These are phyloP conservation scores for Limnothrissa miodon DNA, from an alignment of 2,113 vertebrate genomes.

Conservation along the genomic window DNA sequence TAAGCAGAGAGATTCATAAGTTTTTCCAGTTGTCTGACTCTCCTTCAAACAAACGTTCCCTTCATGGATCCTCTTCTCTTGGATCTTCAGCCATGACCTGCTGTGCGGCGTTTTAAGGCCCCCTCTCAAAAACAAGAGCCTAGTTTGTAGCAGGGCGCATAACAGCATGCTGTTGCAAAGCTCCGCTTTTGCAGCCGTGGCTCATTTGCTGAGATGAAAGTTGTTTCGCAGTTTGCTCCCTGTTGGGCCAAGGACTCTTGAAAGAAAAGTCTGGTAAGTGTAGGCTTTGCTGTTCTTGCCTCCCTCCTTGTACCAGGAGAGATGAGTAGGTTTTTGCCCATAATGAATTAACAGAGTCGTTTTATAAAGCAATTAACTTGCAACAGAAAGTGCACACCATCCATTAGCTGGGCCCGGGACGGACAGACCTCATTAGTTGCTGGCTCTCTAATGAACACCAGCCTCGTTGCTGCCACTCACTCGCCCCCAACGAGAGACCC, in stretches of 20 bases:
- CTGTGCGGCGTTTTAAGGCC: background rate
- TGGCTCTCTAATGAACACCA: constrained; percentile 42
- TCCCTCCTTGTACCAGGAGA: constrained; percentile 19
- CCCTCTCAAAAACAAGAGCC: background rate
- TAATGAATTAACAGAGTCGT: constrained; percentile 45
- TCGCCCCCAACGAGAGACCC: constrained; percentile 25
- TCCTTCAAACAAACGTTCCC: background rate
- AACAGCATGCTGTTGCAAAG: constrained; percentile 15
- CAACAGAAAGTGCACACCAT: constrained; percentile 40
- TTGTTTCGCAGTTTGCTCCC: constrained; percentile 26
- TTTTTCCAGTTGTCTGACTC: background rate
- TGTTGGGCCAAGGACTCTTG: constrained; percentile 8
- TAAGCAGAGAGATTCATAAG: background rate
- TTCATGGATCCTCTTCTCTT: background rate
- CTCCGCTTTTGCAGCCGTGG: background rate
- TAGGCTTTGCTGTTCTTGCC: constrained; percentile 12
- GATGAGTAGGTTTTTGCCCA: constrained; percentile 29
- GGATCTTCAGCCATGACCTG: background rate
- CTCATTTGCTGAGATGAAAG: constrained; percentile 24
- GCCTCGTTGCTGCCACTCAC: constrained; percentile 21
- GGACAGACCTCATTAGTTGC: constrained; percentile 44
- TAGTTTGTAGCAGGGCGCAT: constrained; percentile 12
- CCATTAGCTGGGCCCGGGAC: constrained; percentile 33
- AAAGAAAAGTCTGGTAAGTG: constrained; percentile 37
- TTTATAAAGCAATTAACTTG: constrained; percentile 47